Conservation (phyloP, 2,888 invertebrate genomes). For the Parnassius smintheus region DNA sequence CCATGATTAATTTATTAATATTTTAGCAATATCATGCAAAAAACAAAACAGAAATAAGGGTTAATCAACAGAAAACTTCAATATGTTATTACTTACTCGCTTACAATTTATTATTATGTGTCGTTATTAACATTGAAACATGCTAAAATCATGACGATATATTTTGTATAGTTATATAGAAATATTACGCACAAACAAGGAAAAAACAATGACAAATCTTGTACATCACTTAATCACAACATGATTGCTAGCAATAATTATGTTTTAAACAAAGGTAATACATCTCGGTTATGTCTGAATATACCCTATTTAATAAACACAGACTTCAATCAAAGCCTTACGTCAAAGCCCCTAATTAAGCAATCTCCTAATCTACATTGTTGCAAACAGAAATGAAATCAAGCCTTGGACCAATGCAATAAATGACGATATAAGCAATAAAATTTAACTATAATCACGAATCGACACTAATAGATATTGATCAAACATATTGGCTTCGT, state of each 20-base stretch:
- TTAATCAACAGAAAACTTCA: constrained; percentile 38
- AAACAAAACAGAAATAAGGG: constrained; percentile 44
- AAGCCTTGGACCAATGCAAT: constrained; percentile 60
- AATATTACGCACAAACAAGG: constrained; percentile 33
- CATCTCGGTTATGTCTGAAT: constrained; percentile 24
- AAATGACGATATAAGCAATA: constrained; percentile 46
- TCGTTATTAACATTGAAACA: constrained; percentile 14
- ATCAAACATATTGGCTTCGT: no score
- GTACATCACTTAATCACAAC: constrained; percentile 11
- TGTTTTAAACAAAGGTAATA: constrained; percentile 21
- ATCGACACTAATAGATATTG: no score
- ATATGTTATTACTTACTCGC: constrained; percentile 39
- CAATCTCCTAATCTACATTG: constrained; percentile 51
- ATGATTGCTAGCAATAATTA: constrained; percentile 8
- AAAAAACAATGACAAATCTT: constrained; percentile 22
- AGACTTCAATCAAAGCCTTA: constrained; percentile 29
- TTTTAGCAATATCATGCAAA: constrained; percentile 54
- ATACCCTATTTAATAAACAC: constrained; percentile 14
- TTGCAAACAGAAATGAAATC: constrained; percentile 60
- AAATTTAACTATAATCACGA: no score
- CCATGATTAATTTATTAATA: no score
- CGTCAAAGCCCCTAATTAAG: constrained; percentile 52
- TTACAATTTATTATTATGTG: constrained; percentile 1
- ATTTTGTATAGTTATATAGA: constrained; percentile 29
- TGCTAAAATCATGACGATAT: constrained; percentile 32